Evolutionary conservation across 1,140 invertebrate genomes (phyloP), one percentile per base, ranked within the genome.

Genomic region (Metopolophium dirhodum): DNA sequence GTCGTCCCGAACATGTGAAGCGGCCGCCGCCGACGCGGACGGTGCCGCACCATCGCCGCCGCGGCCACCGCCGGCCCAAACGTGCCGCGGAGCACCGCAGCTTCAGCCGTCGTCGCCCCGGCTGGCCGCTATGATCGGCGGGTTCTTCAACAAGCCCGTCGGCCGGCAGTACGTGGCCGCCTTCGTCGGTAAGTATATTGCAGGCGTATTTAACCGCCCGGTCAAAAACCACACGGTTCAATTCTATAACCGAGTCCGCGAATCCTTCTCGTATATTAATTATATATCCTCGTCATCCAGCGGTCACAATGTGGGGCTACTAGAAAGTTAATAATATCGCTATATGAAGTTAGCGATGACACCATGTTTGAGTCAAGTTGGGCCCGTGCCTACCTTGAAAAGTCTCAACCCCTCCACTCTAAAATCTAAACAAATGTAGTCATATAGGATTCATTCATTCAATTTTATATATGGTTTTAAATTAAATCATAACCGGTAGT

Each of bases 161-260:
- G 91, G 91, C 49, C 91, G 91, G 30, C 91, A 93, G n/a, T 93
- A 93, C 77, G 77, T 57, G 82, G 91, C 91, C 22, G 91, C 91
- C 2, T 93, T 93, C 49, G 47, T 93, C 77, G 82, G 91, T 93
- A 61, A 86, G 91, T 93, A 77, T 68, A 68, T 68, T 18, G 30
- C 0, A 18, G 18, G 0, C 51, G 18, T 2, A 18, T 51, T 51
- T 1, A 51, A 20, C 4, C 41, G 22, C 7, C 51, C 51, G 51
- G 49, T 51, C 20, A 51, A 51, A 18, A 51, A 54, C 22, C 51
- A 7, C 3, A 20, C 22, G 51, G 14, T 18, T 18, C 49, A 18
- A 22, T 23, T 54, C 20, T 23, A 22, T 0, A 23, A 22, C 51
- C 22, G 51, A 54, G 51, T 22, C 51, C 51, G 2, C 51, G 51